These are phyloP conservation scores for Ailurus styani DNA, from an alignment of 2,113 vertebrate genomes.

Conservation along the genomic window DNA sequence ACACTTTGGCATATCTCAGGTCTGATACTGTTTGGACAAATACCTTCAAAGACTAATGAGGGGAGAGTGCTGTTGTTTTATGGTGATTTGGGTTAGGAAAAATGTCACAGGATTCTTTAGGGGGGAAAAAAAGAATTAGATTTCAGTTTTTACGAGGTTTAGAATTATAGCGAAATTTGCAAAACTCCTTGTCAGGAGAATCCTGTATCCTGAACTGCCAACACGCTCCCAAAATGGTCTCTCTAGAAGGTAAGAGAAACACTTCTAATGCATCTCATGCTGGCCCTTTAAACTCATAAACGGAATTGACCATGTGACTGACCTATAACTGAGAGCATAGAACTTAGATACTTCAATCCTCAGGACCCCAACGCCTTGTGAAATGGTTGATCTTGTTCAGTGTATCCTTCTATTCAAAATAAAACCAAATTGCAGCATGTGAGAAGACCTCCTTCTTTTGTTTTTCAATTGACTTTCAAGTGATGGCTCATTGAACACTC, in stretches of 20 bases:
- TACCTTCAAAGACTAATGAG: background rate
- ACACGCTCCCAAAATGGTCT: background rate
- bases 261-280: background rate
- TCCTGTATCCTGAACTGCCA: background rate
- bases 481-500: background rate
- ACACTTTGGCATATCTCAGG: background rate
- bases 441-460: background rate
- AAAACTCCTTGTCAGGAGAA: background rate
- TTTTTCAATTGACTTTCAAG: conserved; percentile 1
- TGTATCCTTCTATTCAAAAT: background rate
- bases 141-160: background rate
- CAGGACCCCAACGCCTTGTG: background rate
- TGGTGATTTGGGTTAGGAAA: background rate
- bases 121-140: background rate
- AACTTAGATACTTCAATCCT: background rate
- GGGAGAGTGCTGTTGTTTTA: background rate
- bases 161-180: background rate
- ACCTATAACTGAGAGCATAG: background rate
- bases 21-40: background rate
- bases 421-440: background rate
- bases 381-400: background rate
- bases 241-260: background rate
- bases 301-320: background rate
- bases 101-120: background rate
- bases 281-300: background rate